Evolutionary conservation across 2,113 vertebrate genomes (phyloP), one percentile per base, ranked within the genome.

Genomic region (Phylloscopus whistleri): DNA sequence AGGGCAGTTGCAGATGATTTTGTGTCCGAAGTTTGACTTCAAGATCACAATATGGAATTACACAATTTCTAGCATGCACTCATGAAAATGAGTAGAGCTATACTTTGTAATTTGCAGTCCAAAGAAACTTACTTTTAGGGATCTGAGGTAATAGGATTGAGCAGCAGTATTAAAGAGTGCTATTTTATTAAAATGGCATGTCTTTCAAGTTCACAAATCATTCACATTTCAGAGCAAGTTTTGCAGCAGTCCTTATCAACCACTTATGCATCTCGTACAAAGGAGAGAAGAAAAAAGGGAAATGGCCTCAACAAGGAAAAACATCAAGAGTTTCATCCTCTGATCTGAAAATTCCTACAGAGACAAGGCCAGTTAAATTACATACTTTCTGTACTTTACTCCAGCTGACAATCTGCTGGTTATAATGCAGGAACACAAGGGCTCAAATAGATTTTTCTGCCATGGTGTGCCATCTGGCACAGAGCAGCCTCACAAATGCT

Each of bases 401-500:
- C 77, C 83, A 75, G 84, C 90, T 95, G 88, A 93, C 77, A 95
- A 41, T 94, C 81, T 96, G 44, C 67, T 96, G 75, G 85, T 91
- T 93, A 82, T 86, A 93, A 82, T 87, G 64, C n/a, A 95, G 87
- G 92, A 97, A 96, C 90, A 91, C 75, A 90, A 94, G 80, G 66
- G 92, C 91, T 96, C 92, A 86, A 84, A 95, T 92, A 91, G 82
- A 89, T 94, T 95, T 97, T 96, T 90, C 92, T 95, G 83, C 84
- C 77, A 56, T 56, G 52, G 64, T 90, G 58, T 96, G 76, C 94
- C 89, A 92, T 96, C 94, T 97, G 93, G 74, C 73, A 93, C 67
- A 37, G 90, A 90, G 75, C 77, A 89, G 76, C 69, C 91, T 96
- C 82, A 89, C 62, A 95, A 96, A 79, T 60, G 60, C 94, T 76